Evolutionary conservation across 2,113 vertebrate genomes (phyloP), one percentile per base, ranked within the genome.

Genomic region (Phalacrocorax brasilianus): DNA sequence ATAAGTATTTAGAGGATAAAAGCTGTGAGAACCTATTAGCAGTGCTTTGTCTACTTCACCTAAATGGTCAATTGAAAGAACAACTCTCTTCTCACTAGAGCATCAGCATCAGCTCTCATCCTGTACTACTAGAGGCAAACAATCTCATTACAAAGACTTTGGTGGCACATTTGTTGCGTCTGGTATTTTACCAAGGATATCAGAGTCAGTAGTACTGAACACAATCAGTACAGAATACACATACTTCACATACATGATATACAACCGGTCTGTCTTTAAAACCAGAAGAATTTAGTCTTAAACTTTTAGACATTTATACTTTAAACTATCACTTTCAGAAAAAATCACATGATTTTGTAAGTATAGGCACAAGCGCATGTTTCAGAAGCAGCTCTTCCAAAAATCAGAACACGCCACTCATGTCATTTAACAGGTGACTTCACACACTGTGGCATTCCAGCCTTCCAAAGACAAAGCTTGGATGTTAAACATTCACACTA

Each of bases 361-460:
- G 70, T 26, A 35, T 19, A 26, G 28, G 30, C 26, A 84, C 0
- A 0, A 75, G 50, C 0, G 0, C 28, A 72, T 52, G 61, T 58
- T 73, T 62, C 53, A 80, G 45, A 79, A 84, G 52, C 17, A 40
- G 22, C 38, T 61, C 28, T n/a, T 59, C n/a, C 26, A 59, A 56
- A 83, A 59, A 74, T 18, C 33, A n/a, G 56, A 80, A 65, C 49
- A 28, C 1, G 1, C 24, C 19, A 21, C 32, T 80, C 3, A 0
- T 20, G 45, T 45, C 62, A 30, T 38, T 44, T 45, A 56, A 55
- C 63, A 72, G 47, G 33, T 72, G 70, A 66, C 58, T 44, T 52
- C 68, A 42, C 0, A 0, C 30, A 22, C 44, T 30, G 14, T 2
- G 14, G 66, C 2, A 1, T n/a, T 58, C 28, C 93, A 65, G 55